A percentile compares a stretch with the other conserved stretches of the same genome.
These are phyloP conservation scores for Ardeotis arabs DNA, from an alignment of 2,113 vertebrate species.

Conservation along the genomic window DNA sequence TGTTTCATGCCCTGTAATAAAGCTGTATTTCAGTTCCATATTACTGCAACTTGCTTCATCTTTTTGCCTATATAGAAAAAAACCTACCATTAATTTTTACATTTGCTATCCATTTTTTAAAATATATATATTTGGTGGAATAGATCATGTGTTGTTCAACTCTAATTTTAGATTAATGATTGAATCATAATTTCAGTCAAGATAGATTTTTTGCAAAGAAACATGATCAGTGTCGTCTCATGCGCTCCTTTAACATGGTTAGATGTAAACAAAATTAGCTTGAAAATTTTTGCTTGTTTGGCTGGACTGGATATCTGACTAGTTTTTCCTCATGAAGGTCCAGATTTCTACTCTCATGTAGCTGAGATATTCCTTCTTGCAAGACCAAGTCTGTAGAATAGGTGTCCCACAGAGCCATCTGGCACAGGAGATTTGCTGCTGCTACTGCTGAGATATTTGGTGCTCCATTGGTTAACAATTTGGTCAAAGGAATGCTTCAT, in stretches of 20 bases:
- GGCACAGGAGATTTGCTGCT: background rate
- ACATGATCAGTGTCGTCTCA: fast-evolving
- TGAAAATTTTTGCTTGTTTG: background rate
- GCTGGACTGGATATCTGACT: background rate
- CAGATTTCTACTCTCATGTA: background rate
- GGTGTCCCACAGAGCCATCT: background rate
- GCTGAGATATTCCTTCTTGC: background rate
- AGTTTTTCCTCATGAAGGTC: background rate
- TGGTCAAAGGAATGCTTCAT: background rate
- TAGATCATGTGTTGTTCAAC: background rate
- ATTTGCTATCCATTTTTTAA: background rate
- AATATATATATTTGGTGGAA: no score
- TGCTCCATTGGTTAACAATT: background rate
- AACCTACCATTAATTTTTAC: background rate
- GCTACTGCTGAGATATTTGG: background rate
- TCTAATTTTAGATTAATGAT: background rate
- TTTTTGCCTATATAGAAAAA: background rate
- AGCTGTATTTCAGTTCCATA: background rate
- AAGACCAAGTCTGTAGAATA: background rate
- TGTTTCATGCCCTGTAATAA: background rate
- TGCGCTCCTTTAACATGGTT: background rate
- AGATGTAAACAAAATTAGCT: background rate
- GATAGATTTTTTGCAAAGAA: fast-evolving
- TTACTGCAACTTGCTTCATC: background rate
- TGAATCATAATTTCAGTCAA: background rate